These are phyloP conservation scores for Acestrorhynchus altus DNA, from an alignment of 2,797 vertebrate species.

Conservation along the genomic window DNA sequence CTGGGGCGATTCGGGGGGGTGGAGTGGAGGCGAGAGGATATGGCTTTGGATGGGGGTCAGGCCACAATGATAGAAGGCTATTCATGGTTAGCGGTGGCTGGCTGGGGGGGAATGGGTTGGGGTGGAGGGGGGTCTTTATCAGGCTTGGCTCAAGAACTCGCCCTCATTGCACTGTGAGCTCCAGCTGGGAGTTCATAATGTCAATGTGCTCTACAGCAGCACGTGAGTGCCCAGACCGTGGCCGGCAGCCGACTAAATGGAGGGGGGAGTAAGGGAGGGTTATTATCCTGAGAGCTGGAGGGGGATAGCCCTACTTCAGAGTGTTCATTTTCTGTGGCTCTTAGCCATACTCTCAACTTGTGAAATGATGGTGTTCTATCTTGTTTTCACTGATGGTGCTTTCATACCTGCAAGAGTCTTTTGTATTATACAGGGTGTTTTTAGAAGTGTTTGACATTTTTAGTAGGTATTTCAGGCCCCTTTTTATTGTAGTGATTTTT, in stretches of 20 bases:
- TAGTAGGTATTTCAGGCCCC: background rate
- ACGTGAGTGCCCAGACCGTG: conserved; percentile 65
- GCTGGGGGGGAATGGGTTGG: conserved; percentile 10
- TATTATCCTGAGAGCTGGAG: conserved; percentile 42
- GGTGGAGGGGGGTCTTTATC: conserved; percentile 43
- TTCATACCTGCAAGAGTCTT: background rate
- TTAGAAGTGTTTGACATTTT: background rate
- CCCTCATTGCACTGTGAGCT: conserved; percentile 61
- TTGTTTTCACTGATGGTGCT: too few relatives aligned
- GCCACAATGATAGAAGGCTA: conserved; percentile 61
- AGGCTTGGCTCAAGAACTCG: conserved; percentile 43
- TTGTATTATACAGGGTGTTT: background rate
- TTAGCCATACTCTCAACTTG: conserved; percentile 16
- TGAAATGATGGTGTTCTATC: background rate
- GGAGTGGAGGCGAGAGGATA: conserved; percentile 9
- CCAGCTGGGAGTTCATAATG: conserved; percentile 72
- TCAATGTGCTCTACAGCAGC: conserved; percentile 60
- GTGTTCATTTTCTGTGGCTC: conserved; percentile 9
- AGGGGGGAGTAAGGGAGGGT: conserved; percentile 26
- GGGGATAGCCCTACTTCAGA: conserved; percentile 37
- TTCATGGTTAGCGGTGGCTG: conserved; percentile 57
- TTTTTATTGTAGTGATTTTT: background rate
- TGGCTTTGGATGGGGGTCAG: conserved; percentile 61
- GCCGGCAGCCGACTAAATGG: conserved; percentile 46
- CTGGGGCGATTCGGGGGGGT: conserved; percentile 57